Evolutionary conservation across 2,888 invertebrate species (phyloP), one percentile per base, ranked within the genome.

Genomic region (Caenorhabditis panamensis): DNA sequence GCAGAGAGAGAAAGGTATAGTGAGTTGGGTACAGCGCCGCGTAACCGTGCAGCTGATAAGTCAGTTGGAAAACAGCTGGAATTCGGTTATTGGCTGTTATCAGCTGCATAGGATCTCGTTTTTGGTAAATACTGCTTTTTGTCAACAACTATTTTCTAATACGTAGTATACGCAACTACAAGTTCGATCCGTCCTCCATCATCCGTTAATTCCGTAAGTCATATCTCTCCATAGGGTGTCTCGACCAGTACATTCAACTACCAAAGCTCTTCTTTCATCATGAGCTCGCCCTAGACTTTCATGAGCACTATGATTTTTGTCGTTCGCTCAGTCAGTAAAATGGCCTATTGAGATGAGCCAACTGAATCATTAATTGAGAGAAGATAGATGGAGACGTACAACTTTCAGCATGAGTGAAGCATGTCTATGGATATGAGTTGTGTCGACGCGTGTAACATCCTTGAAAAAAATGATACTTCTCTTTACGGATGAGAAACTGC

Each of bases 401-500:
- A 72, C 72, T 72, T 72, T 72, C 72, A 72, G 72, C 72, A 56
- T 72, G 63, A 72, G 59, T 68, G 58, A 31, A 68, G 63, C 71
- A 62, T 28, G 58, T 31, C 58, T 67, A 47, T 71, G 53, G 59
- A 54, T 62, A 62, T 71, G 62, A 62, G 71, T 54, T 69, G 49
- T 24, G 36, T 24, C 41, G 36, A 59, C 49, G 36, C 49, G 36
- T 59, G 41, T 59, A 37, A 41, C 61, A 37, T 71, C 58, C 53
- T 63, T 44, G 54, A 54, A 71, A 71, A 59, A 36, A 36, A 61
- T 54, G 71, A 62, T 71, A 71, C 54, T 62, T 62, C 22, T 49
- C 44, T 36, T 72, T 49, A 72, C 69, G 69, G 63, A 56, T 63
- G 63, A 58, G 24, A 49, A 47, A 22, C 22, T 72, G 53, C 72